Percentiles rank a stretch among this genome's conserved stretches.
These are phyloP conservation scores for Percina caprodes DNA, from an alignment of 2,113 vertebrate genomes.

Conservation along the genomic window DNA sequence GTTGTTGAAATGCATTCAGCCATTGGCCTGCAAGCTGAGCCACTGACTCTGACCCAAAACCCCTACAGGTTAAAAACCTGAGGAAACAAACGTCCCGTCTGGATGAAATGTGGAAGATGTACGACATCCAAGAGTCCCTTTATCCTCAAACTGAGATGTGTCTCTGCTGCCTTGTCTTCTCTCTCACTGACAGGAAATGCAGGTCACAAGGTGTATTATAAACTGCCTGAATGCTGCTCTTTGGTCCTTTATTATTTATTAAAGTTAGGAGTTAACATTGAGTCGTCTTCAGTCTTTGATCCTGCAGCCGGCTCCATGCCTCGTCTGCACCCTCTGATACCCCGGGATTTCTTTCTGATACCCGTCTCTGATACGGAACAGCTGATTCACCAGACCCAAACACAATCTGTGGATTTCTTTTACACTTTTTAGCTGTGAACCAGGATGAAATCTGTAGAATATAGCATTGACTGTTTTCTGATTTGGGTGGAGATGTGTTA, in stretches of 20 bases:
- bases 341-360: not conserved
- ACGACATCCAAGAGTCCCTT: not conserved
- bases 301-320: not conserved
- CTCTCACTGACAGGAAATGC: not conserved
- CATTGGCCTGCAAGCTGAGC: conserved; percentile 28
- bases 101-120: conserved; percentile 1
- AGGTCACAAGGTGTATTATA: not conserved
- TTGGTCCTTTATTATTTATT: conserved; percentile 36
- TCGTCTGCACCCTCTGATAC: not conserved
- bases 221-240: conserved; percentile 7
- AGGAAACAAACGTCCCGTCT: too few species aligned
- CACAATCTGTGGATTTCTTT: too few species aligned
- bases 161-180: not conserved
- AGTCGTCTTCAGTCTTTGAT: not conserved
- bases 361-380: too few species aligned
- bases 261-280: not conserved
- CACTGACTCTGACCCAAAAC: conserved; percentile 1
- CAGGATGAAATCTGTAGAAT: too few species aligned
- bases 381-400: too few species aligned
- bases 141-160: not conserved
- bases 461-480: too few species aligned
- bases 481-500: too few species aligned
- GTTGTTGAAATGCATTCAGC: not conserved
- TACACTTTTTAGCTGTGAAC: too few species aligned
- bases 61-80: too few species aligned